These are phyloP conservation scores for Scelioninae gen. 2 DNA, from an alignment of 2,888 invertebrate genomes.

Conservation along the genomic window DNA sequence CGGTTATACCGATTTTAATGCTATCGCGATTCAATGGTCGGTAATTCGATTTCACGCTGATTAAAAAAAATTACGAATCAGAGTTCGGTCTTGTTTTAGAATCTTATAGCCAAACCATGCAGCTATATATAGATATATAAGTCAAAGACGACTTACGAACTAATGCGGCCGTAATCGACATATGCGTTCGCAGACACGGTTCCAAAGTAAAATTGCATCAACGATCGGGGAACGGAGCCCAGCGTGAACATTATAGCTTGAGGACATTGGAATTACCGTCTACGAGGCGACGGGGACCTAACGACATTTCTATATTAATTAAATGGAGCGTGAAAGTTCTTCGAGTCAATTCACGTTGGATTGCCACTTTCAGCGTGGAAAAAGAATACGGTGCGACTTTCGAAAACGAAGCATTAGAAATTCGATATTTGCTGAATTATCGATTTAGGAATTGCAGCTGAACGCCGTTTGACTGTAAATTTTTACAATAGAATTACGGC, in stretches of 20 bases:
- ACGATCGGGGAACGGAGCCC: slow-evolving; percentile 46
- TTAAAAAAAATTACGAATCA: slow-evolving; percentile 27
- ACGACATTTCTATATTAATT: slow-evolving; percentile 59
- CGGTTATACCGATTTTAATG: no score
- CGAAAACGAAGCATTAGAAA: no score
- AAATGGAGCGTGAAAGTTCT: slow-evolving; percentile 56
- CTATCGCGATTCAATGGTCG: background rate
- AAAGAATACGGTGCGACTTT: slow-evolving; percentile 24
- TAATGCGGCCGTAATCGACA: slow-evolving; percentile 44
- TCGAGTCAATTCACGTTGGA: slow-evolving; percentile 50
- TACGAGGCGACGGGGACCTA: slow-evolving; percentile 49
- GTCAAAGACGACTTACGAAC: slow-evolving; percentile 30
- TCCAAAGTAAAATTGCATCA: slow-evolving; percentile 54
- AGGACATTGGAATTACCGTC: slow-evolving; percentile 60
- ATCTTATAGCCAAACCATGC: slow-evolving; percentile 9
- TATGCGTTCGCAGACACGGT: slow-evolving; percentile 47
- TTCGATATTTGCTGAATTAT: no score
- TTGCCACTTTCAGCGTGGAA: slow-evolving; percentile 26
- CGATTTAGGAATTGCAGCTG: no score
- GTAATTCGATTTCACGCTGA: slow-evolving; percentile 23
- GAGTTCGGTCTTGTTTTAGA: no score
- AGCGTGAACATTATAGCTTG: slow-evolving; percentile 56
- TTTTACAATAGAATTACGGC: no score
- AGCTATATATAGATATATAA: slow-evolving; percentile 11
- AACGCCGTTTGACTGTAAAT: no score